phyloP scores from a whole-genome alignment of 2,797 vertebrate genomes.

The Dallia pectoralis region DNA sequence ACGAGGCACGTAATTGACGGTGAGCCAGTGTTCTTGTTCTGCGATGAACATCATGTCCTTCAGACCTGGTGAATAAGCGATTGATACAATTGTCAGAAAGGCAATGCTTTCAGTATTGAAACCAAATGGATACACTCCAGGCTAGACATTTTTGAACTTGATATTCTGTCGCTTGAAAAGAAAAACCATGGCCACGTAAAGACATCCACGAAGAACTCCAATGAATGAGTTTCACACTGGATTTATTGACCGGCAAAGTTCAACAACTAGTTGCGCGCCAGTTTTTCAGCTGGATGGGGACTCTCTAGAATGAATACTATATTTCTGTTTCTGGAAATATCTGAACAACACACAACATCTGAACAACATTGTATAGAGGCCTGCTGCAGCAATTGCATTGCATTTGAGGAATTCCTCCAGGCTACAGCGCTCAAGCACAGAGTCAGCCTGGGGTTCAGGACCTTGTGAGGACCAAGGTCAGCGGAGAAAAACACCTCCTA shows the following conservation, averaged over 20 bases:
- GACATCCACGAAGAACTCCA: neutral
- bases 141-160: neutral
- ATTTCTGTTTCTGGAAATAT: neutral
- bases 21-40: neutral
- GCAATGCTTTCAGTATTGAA: neutral
- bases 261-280: neutral
- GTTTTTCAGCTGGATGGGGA: neutral
- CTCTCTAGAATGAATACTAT: neutral
- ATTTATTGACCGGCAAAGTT: neutral
- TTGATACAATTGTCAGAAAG: neutral
- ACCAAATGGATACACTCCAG: neutral
- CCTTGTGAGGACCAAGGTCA: slow-evolving; percentile 46
- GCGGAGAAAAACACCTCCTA: slow-evolving; percentile 44
- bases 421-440: slow-evolving; percentile 5
- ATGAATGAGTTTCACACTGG: neutral
- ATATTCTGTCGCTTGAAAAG: neutral
- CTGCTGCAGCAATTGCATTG: neutral
- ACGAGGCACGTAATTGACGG: neutral
- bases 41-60: neutral
- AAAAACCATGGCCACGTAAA: neutral
- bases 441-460: slow-evolving; percentile 24
- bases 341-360: neutral
- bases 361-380: neutral
- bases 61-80: neutral
- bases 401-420: neutral